Conservation (phyloP, 2,113 vertebrate species). For the Tonatia bakeri region DNA sequence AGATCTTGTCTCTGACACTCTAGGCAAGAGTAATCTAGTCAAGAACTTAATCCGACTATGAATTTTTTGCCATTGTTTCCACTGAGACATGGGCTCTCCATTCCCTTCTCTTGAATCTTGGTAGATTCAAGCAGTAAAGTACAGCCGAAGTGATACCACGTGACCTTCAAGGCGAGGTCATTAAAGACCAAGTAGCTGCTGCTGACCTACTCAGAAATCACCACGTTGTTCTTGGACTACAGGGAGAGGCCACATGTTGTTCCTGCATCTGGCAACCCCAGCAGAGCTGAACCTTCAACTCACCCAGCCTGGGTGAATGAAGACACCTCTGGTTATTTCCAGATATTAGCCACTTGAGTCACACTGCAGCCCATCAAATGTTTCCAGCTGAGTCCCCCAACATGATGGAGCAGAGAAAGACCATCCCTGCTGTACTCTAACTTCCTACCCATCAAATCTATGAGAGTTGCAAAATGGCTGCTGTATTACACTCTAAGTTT, state of each 20-base stretch:
- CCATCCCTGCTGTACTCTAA: neutral
- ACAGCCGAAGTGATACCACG: neutral
- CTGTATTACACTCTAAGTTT: neutral
- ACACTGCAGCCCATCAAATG: neutral
- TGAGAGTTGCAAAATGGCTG: neutral
- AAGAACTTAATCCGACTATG: neutral
- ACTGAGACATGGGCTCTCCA: neutral
- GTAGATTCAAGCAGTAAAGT: neutral
- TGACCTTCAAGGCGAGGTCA: neutral
- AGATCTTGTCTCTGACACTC: neutral
- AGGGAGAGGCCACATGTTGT: neutral
- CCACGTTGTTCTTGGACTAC: neutral
- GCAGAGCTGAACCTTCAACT: neutral
- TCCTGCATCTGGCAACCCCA: neutral
- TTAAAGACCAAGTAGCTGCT: neutral
- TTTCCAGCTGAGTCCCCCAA: neutral
- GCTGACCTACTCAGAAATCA: neutral
- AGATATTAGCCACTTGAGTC: neutral
- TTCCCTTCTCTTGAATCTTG: neutral
- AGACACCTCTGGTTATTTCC: neutral
- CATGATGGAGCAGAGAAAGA: neutral
- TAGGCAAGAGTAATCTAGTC: neutral
- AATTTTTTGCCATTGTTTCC: neutral
- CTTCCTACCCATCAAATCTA: neutral
- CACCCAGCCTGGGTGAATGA: neutral